Conservation (phyloP, 2,797 vertebrate species). For the Ambastaia sidthimunki region DNA sequence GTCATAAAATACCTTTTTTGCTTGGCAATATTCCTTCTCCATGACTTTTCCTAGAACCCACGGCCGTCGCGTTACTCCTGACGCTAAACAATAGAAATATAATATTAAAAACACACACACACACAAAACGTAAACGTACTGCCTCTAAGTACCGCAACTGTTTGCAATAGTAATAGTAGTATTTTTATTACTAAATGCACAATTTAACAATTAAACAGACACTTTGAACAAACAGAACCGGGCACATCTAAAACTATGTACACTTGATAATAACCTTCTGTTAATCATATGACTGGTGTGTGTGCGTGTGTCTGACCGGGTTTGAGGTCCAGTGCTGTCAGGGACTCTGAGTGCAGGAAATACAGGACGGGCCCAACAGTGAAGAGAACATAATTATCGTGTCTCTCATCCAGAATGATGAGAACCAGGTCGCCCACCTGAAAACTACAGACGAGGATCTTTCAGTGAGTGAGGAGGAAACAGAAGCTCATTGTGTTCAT, state of each 20-base stretch:
- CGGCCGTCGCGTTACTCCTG: slow-evolving; percentile 92
- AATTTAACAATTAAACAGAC: background rate
- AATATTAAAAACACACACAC: too few relatives aligned
- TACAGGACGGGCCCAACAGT: slow-evolving; percentile 98
- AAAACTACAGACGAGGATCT: slow-evolving; percentile 79
- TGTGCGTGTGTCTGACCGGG: slow-evolving; percentile 82
- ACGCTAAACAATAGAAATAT: slow-evolving; percentile 82
- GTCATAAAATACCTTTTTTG: slow-evolving; percentile 91
- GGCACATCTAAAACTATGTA: too few relatives aligned
- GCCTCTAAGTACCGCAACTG: background rate
- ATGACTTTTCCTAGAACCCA: slow-evolving; percentile 99
- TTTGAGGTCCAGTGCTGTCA: slow-evolving; percentile 96
- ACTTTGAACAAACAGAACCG: background rate
- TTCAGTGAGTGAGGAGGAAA: background rate
- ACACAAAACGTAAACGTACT: too few relatives aligned
- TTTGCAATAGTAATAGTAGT: too few relatives aligned
- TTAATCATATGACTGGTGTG: background rate
- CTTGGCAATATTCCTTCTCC: slow-evolving; percentile 99
- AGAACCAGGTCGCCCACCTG: slow-evolving; percentile 99
- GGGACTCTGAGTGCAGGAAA: slow-evolving; percentile 98
- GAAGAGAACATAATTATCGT: slow-evolving; percentile 99
- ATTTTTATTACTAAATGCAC: background rate
- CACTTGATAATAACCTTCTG: background rate
- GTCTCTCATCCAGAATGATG: slow-evolving; percentile 97
- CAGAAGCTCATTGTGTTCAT: background rate